These are phyloP conservation scores for Orchesellides sinensis DNA, from an alignment of 2,888 invertebrate genomes.

Conservation along the genomic window DNA sequence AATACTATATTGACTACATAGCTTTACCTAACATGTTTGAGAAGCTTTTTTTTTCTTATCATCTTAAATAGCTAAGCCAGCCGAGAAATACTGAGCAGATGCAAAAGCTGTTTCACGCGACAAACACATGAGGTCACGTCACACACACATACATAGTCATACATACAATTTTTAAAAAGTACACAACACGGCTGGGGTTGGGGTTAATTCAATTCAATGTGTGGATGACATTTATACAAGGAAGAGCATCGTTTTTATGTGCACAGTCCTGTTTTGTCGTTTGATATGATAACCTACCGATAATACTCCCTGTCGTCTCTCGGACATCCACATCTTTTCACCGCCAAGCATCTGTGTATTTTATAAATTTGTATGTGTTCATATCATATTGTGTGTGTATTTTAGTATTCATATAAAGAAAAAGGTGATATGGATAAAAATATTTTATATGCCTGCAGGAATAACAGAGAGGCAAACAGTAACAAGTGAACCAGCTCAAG, in stretches of 20 bases:
- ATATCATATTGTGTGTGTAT: background rate
- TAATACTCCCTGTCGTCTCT: no score
- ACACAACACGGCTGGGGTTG: background rate
- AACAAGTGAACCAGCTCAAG: constrained; percentile 12
- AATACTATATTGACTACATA: no score
- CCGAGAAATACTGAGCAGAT: background rate
- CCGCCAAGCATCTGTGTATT: background rate
- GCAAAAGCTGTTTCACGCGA: constrained; percentile 20
- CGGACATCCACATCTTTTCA: background rate
- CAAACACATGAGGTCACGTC: constrained; percentile 23
- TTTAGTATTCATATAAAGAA: background rate
- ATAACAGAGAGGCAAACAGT: constrained; percentile 5
- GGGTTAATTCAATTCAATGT: background rate
- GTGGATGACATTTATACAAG: background rate
- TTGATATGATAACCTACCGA: background rate
- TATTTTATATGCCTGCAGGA: background rate
- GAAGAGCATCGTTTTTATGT: no score
- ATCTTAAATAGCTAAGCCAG: background rate
- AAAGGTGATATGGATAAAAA: background rate
- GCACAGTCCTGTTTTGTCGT: background rate
- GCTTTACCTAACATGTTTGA: background rate
- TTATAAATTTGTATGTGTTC: background rate
- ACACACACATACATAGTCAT: background rate
- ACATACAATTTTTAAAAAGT: background rate
- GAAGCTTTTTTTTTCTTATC: background rate